Evolutionary conservation across 2,113 vertebrate species (phyloP).

Genomic region (Neomonachus schauinslandi): DNA sequence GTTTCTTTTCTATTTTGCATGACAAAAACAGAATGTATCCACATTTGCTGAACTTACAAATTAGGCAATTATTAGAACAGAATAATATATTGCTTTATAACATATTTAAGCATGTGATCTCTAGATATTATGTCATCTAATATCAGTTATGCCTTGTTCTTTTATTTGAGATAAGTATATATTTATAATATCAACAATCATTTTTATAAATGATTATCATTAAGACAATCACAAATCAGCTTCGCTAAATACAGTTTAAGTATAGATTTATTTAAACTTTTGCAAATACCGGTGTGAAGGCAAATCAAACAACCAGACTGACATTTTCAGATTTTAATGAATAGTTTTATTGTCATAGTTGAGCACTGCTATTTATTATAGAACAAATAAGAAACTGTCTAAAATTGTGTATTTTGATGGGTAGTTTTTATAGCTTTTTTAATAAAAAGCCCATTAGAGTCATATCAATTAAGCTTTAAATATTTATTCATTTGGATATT

Average conservation of each 20-base stretch:
- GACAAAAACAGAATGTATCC: background rate
- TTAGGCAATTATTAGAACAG: background rate
- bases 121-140: background rate
- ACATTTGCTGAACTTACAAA: background rate
- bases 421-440: background rate
- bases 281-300: background rate
- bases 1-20: conserved; percentile 5
- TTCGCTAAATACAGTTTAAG: background rate
- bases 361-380: background rate
- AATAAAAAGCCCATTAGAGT: background rate
- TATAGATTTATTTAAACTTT: background rate
- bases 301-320: background rate
- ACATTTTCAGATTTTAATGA: conserved; percentile 44
- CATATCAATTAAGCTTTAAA: conserved; percentile 2
- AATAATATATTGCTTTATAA: background rate
- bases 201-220: conserved; percentile 10
- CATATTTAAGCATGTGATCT: background rate
- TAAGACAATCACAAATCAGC: background rate
- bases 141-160: background rate
- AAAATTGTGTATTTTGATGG: conserved; percentile 32
- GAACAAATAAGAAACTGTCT: background rate
- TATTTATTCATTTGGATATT: background rate
- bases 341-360: conserved; percentile 30
- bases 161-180: background rate
- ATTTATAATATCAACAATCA: background rate